Evolutionary conservation across 1,140 invertebrate genomes (phyloP), one percentile per base, ranked within the genome.

Genomic region (Leguminivora glycinivorella): DNA sequence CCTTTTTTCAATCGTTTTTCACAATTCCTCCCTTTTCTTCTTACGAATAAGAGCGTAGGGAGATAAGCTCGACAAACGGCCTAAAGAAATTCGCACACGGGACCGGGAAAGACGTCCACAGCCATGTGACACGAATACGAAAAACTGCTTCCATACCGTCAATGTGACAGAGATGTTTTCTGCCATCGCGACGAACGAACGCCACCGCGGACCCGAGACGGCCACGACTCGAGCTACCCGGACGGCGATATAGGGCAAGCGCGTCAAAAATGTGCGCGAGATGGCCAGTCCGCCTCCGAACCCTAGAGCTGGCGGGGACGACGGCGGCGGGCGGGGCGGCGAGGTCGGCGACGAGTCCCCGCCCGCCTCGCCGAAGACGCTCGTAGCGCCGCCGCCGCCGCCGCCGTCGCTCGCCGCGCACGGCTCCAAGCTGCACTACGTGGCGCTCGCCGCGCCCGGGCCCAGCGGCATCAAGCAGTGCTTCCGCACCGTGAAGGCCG

Each of bases 141-240:
- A 90, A 91, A 90, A 90, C 84, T 84, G 85, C 87, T 89, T 88
- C 83, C 86, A 87, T 85, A 91, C 82, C 89, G 89, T 91, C 89
- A 91, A 89, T 91, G 89, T 91, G 89, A 89, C 89, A 91, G 89
- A 91, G 88, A 91, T 91, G 89, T 91, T 90, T 90, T 92, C 89
- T 91, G 88, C 89, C 87, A 90, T 90, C 86, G 71, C 84, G 86
- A 86, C 89, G 83, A 82, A 80, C 80, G 81, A 85, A 77, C 82
- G 81, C 77, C 80, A 85, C 83, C 75, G 81, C 80, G 83, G 82
- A 84, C 80, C 80, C 83, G 67, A 77, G 56, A 74, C 75, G 77
- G 84, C 76, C 73, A 78, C 83, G 76, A 83, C 82, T 82, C 82
- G 87, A 82, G 82, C 83, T 92, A 80, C 82, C 83, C 87, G 79